Evolutionary conservation across 2,113 vertebrate genomes (phyloP), one percentile per base, ranked within the genome.

Genomic region (Fukomys damarensis): DNA sequence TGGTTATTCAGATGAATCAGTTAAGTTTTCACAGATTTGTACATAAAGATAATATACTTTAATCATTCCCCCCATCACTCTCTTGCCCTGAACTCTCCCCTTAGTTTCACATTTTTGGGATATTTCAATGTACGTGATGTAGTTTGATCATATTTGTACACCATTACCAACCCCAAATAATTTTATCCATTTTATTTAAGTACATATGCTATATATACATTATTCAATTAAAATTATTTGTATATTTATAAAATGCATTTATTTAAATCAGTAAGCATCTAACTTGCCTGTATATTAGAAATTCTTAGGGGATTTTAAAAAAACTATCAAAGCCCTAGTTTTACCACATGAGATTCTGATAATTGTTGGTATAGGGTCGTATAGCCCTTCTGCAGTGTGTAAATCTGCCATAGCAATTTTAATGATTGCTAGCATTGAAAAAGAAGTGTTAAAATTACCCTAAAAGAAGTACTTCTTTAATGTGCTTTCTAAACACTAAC

Each of bases 151-250:
- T 17, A 32, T 49, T 77, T 5, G 3, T 77, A 30, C 30, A 14
- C 74, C 13, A 32, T 17, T 49, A 49, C 14, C 43, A 77, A 30
- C 28, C 2, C 28, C 30, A 86, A 68, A 58, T 86, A 49, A 58
- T 11, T 65, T 16, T 54, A 76, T 43, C 14, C 19, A n/a, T 70
- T 93, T 72, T 19, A 74, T 43, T 92, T 81, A 80, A 95, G 59
- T 4, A 24, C 59, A n/a, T 84, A 19, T 84, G 5, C 35, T 59
- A 89, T 46, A 32, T 66, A 35, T 41, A 46, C 7, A 28, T 52
- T 46, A 54, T 12, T 28, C 26, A 54, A 6, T 24, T 52, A 56
- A 2, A n/a, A 4, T 38, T 56, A 46, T 63, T 90, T 65, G 32
- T 11, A 41, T 66, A 86, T 49, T 94, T 72, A 63, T 66, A 81